A percentile compares a stretch with the other conserved stretches of the same genome.
phyloP scores from a whole-genome alignment of 2,888 invertebrate species.

The Leptarthrus brevirostris region DNA sequence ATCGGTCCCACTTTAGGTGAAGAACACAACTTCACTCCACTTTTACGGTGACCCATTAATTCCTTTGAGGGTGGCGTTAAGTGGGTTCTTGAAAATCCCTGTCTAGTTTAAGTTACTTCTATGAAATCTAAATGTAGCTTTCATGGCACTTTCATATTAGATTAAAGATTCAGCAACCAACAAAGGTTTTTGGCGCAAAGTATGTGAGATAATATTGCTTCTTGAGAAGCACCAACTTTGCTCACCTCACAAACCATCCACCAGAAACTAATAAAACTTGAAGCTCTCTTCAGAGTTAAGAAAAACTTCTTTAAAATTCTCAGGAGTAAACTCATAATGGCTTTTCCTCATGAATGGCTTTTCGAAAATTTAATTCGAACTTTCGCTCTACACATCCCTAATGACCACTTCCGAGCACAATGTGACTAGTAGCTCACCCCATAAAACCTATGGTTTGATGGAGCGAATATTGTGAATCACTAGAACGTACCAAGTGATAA shows the following conservation, averaged over 20 bases:
- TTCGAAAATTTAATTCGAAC: conserved; percentile 31
- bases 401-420: conserved; percentile 39
- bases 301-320: background rate
- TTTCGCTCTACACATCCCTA: conserved; percentile 34
- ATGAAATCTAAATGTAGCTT: conserved; percentile 9
- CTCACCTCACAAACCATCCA: too few relatives aligned
- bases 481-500: conserved; percentile 31
- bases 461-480: conserved; percentile 26
- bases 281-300: background rate
- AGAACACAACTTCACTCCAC: background rate
- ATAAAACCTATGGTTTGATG: conserved; percentile 17
- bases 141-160: background rate
- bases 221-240: too few relatives aligned
- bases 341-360: conserved; percentile 21
- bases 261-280: too few relatives aligned
- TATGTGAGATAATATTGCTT: too few relatives aligned
- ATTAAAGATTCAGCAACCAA: too few relatives aligned
- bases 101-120: conserved; percentile 2
- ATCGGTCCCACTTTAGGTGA: too few relatives aligned
- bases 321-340: background rate
- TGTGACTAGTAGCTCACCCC: background rate
- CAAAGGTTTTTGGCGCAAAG: too few relatives aligned
- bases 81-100: background rate
- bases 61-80: background rate
- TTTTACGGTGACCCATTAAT: conserved; percentile 11